Base-by-base conservation (phyloP, 2,888 invertebrate species). In the Cremastinae sp. region DNA sequence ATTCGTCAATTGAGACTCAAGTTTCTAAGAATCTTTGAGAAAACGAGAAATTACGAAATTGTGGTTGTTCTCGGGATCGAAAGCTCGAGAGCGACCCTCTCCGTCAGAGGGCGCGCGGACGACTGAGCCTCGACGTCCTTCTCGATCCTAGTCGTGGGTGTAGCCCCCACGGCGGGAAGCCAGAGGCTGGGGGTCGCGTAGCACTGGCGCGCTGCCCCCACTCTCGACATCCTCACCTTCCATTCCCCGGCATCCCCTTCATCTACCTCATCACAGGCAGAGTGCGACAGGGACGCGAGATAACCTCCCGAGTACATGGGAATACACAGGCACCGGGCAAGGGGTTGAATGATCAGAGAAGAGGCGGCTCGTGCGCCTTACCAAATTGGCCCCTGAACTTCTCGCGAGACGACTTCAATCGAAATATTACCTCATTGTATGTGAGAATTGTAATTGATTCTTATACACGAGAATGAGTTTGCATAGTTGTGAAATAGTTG, bases 71-170 rank as follows among this genome's bases (percentile, higher is more conserved):
- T 45, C 8, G 12, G 22, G 9, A 39, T 47, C 37, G 7, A 16
- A 14, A 28, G 45, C 55, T 78, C n/a, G 79, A 80, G 79, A 75
- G 85, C 80, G 81, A 86, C 84, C 87, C 89, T 88, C 85, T 78
- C 86, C 79, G 85, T 84, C 75, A 83, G 87, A 88, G 85, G 86
- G 87, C 86, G 87, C 89, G 88, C 87, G 88, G 81, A 84, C 88
- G 85, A 89, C 89, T 89, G 80, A 49, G 51, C 51, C 41, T 16
- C 59, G 35, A 47, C 69, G 49, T 69, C 37, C n/a, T 18, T 62
- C 37, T 49, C 35, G 16, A 39, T 43, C 65, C 75, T 76, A 74
- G 73, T 80, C 79, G 84, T 84, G 87, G 87, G 88, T 86, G 88
- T 85, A 87, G 86, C 86, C 83, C 82, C 79, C 82, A 77, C 77